Percentiles rank a stretch among this genome's conserved stretches.
Conservation (phyloP, 2,888 invertebrate species). For the Drosophila longiperda region DNA sequence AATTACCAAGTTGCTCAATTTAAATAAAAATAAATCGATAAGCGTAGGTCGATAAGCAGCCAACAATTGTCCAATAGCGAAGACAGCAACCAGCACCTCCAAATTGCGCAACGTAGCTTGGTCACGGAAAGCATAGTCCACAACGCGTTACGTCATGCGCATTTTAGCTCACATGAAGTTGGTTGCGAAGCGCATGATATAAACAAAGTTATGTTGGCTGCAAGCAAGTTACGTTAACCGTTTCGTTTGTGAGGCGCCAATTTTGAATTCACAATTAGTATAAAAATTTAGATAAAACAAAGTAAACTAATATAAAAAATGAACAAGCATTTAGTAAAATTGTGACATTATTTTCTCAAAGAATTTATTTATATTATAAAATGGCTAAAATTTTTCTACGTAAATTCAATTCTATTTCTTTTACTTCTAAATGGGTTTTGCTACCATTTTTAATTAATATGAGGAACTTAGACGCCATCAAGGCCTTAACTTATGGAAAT, state of each 20-base stretch:
- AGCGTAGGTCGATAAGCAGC: background rate
- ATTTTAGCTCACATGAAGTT: constrained; percentile 4
- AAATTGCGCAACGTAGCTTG: constrained; percentile 14
- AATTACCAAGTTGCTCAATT: background rate
- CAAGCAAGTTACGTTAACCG: background rate
- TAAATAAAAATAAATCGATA: constrained; percentile 1
- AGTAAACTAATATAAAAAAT: background rate
- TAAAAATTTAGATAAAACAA: background rate
- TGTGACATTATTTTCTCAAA: accelerated
- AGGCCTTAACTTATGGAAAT: too few species aligned
- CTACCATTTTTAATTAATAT: background rate
- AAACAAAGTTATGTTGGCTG: background rate
- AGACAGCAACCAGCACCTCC: constrained; percentile 30
- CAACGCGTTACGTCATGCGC: background rate
- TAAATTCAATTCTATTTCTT: background rate
- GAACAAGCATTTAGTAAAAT: too few species aligned
- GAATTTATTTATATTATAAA: background rate
- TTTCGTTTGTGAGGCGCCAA: constrained; percentile 9
- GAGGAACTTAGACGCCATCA: too few species aligned
- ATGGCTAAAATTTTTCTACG: too few species aligned
- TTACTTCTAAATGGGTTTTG: background rate
- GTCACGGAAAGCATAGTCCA: background rate
- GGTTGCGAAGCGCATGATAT: constrained; percentile 2
- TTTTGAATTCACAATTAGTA: constrained; percentile 8
- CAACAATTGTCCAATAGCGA: constrained; percentile 1